Base-by-base conservation (phyloP, 2,797 vertebrate genomes). In the Apogon hyalosoma region DNA sequence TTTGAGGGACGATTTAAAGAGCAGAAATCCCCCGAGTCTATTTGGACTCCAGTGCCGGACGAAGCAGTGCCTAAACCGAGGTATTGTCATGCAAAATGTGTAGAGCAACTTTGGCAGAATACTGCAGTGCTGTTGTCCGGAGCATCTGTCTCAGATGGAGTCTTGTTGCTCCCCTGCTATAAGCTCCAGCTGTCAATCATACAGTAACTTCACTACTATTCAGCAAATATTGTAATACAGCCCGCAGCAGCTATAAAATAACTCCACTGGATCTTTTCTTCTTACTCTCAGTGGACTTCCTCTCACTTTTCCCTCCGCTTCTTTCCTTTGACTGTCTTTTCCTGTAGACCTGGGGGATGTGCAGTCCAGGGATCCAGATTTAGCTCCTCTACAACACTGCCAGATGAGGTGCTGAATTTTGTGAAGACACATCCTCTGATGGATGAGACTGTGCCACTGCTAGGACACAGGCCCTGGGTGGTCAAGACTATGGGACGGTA, bases 1-100 rank as follows among this genome's bases (percentile, higher is more conserved):
- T 99, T 99, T 0, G 96, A 97, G 77, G 97, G 98, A 1, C 93
- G 96, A 1, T 99, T 99, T 89, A 96, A 98, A 19, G 97, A 98
- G 89, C 98, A 99, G 90, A 98, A 98, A 73, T 97, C 96, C 0
- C 96, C 97, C 0, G 98, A 99, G 78, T 97, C 97, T 75, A 96
- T 98, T 88, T 99, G 98, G 98, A 99, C 98, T 0, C 95, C 97
- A 0, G 97, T 99, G 52, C 95, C 97, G 0, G 98, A 99, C 69
- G 97, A 98, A 28, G 87, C 95, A 11, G 96, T 99, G 54, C 98
- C 98, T 0, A 95, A 94, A 80, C 98, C 98, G 1, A 95, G 98
- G 98, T 99, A 90, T 90, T 90, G 69, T 80, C 51, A 81, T 71
- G 61, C 59, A 71, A 71, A 69, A 45, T 62, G 43, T 45, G 38